Conservation (phyloP, 2,888 invertebrate genomes). For the Byasa hedistus region DNA sequence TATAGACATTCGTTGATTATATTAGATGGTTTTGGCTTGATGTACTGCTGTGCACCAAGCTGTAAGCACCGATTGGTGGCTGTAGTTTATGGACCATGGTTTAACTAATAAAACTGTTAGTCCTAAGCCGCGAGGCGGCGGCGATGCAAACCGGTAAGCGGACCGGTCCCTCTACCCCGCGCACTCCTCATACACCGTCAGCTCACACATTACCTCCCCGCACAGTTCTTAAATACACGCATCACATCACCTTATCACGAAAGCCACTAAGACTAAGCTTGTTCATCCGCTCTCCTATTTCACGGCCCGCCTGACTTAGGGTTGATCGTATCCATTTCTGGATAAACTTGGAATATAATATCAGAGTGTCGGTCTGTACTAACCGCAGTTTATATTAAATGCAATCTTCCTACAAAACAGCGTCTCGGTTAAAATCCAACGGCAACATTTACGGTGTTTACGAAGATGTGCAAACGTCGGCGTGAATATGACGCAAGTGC, state of each 20-base stretch:
- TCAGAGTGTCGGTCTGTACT: slow-evolving; percentile 50
- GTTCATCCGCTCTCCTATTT: slow-evolving; percentile 70
- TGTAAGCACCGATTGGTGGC: slow-evolving; percentile 51
- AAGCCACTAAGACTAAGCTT: slow-evolving; percentile 64
- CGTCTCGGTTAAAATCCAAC: slow-evolving; percentile 15
- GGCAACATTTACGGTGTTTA: slow-evolving; percentile 28
- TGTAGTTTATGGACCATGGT: slow-evolving; percentile 73
- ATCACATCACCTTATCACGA: slow-evolving; percentile 72
- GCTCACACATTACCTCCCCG: slow-evolving; percentile 48
- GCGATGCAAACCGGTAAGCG: slow-evolving; percentile 72
- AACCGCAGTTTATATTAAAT: slow-evolving; percentile 63
- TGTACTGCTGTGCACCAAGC: slow-evolving; percentile 49
- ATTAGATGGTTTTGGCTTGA: slow-evolving; percentile 20
- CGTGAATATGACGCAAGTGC: slow-evolving; percentile 53
- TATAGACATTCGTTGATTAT: background rate
- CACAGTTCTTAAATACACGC: slow-evolving; percentile 71
- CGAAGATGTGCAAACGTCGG: slow-evolving; percentile 33
- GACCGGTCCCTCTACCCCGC: slow-evolving; percentile 66
- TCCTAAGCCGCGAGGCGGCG: slow-evolving; percentile 63
- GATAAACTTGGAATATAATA: slow-evolving; percentile 62
- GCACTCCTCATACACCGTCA: slow-evolving; percentile 39
- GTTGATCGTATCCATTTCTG: slow-evolving; percentile 61
- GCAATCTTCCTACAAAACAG: slow-evolving; percentile 25
- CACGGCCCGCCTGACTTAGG: slow-evolving; percentile 52
- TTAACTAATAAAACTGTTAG: slow-evolving; percentile 77